These are phyloP conservation scores for Catharus fuscescens DNA, from an alignment of 2,113 vertebrate species.

Conservation along the genomic window DNA sequence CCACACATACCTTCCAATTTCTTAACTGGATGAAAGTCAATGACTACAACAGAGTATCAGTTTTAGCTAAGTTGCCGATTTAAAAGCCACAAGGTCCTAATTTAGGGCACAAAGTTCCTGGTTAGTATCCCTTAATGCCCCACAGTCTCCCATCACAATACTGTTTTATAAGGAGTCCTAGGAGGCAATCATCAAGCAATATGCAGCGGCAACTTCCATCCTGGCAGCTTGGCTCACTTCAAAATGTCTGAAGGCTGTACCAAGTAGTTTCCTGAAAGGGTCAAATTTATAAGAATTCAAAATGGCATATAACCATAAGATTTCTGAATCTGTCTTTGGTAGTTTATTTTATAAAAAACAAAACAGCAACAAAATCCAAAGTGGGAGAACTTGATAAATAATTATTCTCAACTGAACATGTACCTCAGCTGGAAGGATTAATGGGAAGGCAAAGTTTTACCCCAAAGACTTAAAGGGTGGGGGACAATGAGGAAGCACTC, in stretches of 20 bases:
- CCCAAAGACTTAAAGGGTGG: neutral
- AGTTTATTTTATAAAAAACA: neutral
- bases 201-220: neutral
- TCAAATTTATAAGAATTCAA: neutral
- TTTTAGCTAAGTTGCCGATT: neutral
- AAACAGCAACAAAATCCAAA: neutral
- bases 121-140: neutral
- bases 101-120: neutral
- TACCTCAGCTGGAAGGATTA: neutral
- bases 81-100: neutral
- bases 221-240: neutral
- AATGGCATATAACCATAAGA: neutral
- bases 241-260: neutral
- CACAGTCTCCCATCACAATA: neutral
- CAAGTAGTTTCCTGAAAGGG: neutral
- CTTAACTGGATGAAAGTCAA: neutral
- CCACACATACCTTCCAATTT: neutral
- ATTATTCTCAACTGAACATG: neutral
- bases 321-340: neutral
- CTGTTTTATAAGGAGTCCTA: neutral
- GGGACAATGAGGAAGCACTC: neutral
- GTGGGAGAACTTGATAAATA: neutral
- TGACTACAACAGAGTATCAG: neutral
- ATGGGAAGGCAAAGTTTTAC: neutral
- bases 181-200: neutral